Evolutionary conservation across 2,797 vertebrate genomes (phyloP).

Genomic region (Gastrophryne carolinensis): DNA sequence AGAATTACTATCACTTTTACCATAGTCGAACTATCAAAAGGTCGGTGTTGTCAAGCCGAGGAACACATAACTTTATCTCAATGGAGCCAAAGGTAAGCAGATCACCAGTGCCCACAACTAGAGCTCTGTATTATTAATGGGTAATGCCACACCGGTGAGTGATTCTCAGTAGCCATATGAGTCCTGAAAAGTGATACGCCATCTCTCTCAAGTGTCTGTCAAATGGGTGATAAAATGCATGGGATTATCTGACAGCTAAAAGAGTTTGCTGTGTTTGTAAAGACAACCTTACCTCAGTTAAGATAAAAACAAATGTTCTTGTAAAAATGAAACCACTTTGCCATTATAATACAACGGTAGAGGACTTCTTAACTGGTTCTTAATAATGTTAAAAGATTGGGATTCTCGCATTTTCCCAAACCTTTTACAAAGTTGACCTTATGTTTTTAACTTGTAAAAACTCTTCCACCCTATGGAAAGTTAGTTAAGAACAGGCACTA

Average conservation of each 20-base stretch:
- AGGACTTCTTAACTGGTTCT: too few relatives aligned
- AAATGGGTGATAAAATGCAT: not conserved
- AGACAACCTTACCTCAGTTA: too few relatives aligned
- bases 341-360: too few relatives aligned
- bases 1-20: slow-evolving; percentile 98
- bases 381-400: too few relatives aligned
- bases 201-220: slow-evolving; percentile 51
- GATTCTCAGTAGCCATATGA: slow-evolving; percentile 56
- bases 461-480: too few relatives aligned
- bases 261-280: too few relatives aligned
- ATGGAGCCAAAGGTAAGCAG: slow-evolving; percentile 98
- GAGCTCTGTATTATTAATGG: slow-evolving; percentile 81
- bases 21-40: slow-evolving; percentile 98
- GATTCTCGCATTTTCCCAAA: too few relatives aligned
- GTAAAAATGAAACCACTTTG: too few relatives aligned
- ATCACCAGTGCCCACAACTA: slow-evolving; percentile 63
- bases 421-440: too few relatives aligned
- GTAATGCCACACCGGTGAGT: slow-evolving; percentile 63
- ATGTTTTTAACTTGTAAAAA: too few relatives aligned
- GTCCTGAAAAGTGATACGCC: slow-evolving; percentile 57
- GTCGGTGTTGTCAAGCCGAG: slow-evolving; percentile 90
- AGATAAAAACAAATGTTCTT: too few relatives aligned
- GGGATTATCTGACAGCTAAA: not conserved
- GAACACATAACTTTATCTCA: slow-evolving; percentile 96
- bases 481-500: too few relatives aligned